A percentile compares a stretch with the other conserved stretches of the same genome.
These are phyloP conservation scores for Trachelipus rathkii DNA, from an alignment of 1,140 invertebrate genomes.

Conservation along the genomic window DNA sequence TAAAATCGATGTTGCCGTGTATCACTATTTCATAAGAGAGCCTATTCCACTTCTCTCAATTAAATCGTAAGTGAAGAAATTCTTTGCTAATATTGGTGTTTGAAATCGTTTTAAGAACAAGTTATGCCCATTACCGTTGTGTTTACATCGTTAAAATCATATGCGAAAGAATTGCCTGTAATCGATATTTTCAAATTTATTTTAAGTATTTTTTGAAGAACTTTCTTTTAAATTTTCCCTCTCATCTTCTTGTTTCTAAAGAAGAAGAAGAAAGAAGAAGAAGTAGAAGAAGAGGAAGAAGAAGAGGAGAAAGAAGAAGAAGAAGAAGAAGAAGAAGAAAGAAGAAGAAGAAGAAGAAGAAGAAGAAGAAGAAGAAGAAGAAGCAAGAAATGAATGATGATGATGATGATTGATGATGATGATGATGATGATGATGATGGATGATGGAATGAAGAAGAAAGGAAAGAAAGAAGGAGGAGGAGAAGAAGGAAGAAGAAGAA, in stretches of 20 bases:
- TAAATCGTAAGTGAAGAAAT: too few species aligned
- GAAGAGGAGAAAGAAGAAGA: not conserved
- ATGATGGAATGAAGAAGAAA: not conserved
- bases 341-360: not conserved
- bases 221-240: too few species aligned
- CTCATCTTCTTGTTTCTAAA: too few species aligned
- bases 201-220: too few species aligned
- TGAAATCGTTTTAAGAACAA: not conserved
- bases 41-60: not conserved
- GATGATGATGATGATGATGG: too few species aligned
- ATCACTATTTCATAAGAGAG: too few species aligned
- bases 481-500: not conserved
- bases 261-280: not conserved
- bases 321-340: not conserved
- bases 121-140: not conserved
- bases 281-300: conserved; percentile 4
- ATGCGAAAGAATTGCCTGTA: too few species aligned
- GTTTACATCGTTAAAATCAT: not conserved
- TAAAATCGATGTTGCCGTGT: too few species aligned
- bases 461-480: not conserved
- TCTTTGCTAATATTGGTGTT: not conserved
- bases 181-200: too few species aligned
- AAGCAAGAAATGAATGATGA: too few species aligned
- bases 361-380: not conserved
- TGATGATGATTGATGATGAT: too few species aligned